phyloP scores from a whole-genome alignment of 2,113 vertebrate genomes.

The Phaethornis superciliosus region DNA sequence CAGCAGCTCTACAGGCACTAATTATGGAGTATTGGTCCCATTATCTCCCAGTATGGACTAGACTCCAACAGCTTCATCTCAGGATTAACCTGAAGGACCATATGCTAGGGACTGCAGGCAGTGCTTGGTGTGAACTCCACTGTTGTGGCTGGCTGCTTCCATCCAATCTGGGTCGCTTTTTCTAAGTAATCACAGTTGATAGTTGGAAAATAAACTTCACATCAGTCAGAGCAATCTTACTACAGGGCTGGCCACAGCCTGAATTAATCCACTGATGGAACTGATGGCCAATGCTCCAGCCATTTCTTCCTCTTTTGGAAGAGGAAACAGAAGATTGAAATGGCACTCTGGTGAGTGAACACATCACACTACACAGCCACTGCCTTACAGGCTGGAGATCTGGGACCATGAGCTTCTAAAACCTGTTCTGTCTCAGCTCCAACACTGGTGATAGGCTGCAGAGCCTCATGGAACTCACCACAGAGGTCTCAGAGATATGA shows the following conservation, averaged over 20 bases:
- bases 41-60: neutral
- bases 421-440: neutral
- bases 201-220: neutral
- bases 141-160: neutral
- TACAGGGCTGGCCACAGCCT: neutral
- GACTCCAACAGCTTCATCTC: conserved; percentile 46
- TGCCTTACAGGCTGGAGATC: neutral
- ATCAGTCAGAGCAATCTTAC: neutral
- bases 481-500: neutral
- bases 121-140: neutral
- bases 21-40: conserved; percentile 20
- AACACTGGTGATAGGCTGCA: neutral
- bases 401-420: neutral
- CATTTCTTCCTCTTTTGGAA: neutral
- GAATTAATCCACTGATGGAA: neutral
- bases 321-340: too few relatives aligned
- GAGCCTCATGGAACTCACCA: neutral
- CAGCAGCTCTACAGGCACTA: conserved; percentile 33
- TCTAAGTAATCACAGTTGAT: neutral
- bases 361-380: accelerated
- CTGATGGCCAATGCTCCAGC: neutral
- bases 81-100: neutral
- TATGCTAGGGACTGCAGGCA: neutral
- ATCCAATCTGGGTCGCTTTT: neutral
- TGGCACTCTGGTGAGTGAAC: neutral